Conservation (phyloP, 2,113 vertebrate species). For the Pomatostomus ruficeps region DNA sequence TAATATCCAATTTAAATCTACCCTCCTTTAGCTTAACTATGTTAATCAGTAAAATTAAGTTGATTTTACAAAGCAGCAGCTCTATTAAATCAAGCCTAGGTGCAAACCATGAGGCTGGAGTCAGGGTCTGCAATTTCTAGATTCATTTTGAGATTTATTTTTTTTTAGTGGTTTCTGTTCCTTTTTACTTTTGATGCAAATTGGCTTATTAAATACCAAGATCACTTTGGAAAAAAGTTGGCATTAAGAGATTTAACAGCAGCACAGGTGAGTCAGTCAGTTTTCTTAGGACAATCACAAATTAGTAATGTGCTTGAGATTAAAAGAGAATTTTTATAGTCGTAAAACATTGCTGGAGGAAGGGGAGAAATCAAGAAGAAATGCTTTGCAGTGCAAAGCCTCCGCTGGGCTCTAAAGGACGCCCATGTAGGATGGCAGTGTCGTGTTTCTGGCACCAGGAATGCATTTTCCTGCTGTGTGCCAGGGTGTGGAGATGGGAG, state of each 20-base stretch:
- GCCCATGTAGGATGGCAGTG: not conserved
- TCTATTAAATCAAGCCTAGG: not conserved
- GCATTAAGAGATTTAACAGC: not conserved
- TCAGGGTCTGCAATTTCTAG: not conserved
- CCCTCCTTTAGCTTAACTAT: not conserved
- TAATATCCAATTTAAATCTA: not conserved
- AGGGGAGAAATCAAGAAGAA: not conserved
- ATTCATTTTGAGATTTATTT: not conserved
- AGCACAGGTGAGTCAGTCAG: not conserved
- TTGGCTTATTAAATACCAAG: not conserved
- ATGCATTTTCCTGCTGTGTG: not conserved
- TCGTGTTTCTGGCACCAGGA: not conserved
- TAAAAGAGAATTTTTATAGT: not conserved
- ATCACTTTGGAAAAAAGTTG: not conserved
- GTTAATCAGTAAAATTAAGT: not conserved
- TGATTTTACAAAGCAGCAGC: not conserved
- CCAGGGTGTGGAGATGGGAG: not conserved
- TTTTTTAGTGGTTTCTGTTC: not conserved
- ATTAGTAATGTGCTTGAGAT: not conserved
- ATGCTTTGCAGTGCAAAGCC: rapidly evolving
- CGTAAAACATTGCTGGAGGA: not conserved
- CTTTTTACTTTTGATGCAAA: not conserved
- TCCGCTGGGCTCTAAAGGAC: rapidly evolving
- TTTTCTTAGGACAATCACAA: not conserved
- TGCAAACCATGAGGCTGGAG: not conserved